Evolutionary conservation across 2,888 invertebrate species (phyloP).

Genomic region (Apodemia duryi): DNA sequence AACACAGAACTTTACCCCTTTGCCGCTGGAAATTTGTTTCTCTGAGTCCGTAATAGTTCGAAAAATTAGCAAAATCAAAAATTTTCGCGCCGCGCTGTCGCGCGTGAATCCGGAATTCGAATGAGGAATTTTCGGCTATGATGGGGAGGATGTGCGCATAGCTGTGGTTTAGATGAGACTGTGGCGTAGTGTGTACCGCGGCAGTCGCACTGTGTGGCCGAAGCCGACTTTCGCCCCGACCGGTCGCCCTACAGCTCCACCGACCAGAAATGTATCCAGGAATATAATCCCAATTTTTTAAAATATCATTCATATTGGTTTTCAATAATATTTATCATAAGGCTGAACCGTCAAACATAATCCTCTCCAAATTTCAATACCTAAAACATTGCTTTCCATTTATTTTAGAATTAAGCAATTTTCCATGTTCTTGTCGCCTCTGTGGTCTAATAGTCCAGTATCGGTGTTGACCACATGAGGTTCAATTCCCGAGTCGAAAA

Average conservation of each 20-base stretch:
- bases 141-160: conserved; percentile 77
- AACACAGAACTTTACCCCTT: conserved; percentile 75
- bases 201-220: conserved; percentile 65
- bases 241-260: conserved; percentile 73
- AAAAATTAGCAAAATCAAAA: conserved; percentile 46
- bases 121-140: conserved; percentile 68
- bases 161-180: conserved; percentile 78
- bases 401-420: no score
- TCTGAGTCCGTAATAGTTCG: conserved; percentile 41
- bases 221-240: conserved; percentile 76
- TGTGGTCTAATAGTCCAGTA: no score
- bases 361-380: no score
- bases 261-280: conserved; percentile 73
- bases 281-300: conserved; percentile 62
- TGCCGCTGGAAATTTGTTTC: conserved; percentile 60
- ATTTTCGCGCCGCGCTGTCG: conserved; percentile 63
- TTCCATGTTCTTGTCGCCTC: no score
- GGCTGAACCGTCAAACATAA: no score
- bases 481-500: no score
- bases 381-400: no score
- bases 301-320: not conserved
- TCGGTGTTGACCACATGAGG: no score
- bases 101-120: conserved; percentile 50
- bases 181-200: conserved; percentile 63
- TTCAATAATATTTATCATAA: not conserved